Evolutionary conservation across 2,888 invertebrate species (phyloP).

Genomic region (Nomada flava): DNA sequence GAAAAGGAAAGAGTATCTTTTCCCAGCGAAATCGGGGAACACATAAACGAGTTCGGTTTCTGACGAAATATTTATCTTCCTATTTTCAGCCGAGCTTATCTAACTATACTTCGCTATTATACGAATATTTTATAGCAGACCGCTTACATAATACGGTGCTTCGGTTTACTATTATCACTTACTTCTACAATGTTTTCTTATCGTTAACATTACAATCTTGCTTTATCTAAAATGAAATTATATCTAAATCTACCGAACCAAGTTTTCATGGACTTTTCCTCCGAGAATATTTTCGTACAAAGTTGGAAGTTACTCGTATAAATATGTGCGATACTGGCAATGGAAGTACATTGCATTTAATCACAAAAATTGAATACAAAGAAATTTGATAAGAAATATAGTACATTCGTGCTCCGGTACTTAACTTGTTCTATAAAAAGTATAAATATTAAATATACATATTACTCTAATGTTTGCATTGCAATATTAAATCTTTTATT

Average conservation of each 20-base stretch:
- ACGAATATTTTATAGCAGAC: slow-evolving; percentile 33
- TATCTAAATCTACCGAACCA: slow-evolving; percentile 25
- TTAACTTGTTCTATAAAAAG: background rate
- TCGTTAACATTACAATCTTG: slow-evolving; percentile 42
- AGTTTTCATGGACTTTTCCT: slow-evolving; percentile 1
- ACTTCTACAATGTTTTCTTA: slow-evolving; percentile 43
- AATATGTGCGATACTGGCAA: background rate
- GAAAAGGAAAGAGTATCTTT: background rate
- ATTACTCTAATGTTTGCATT: background rate
- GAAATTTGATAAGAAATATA: background rate
- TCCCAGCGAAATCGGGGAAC: slow-evolving; percentile 11
- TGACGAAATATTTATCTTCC: slow-evolving; percentile 49
- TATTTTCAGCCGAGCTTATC: slow-evolving; percentile 44
- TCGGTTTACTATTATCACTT: slow-evolving; percentile 34
- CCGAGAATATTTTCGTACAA: background rate
- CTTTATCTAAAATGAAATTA: slow-evolving; percentile 42
- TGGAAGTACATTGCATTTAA: background rate
- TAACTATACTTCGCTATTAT: slow-evolving; percentile 38
- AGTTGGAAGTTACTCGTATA: background rate
- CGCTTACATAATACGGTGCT: slow-evolving; percentile 42
- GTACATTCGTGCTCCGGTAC: background rate
- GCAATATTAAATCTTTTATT: too few species aligned
- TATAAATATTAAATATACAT: background rate
- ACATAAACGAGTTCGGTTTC: slow-evolving; percentile 7
- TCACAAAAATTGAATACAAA: background rate